phyloP scores from a whole-genome alignment of 2,113 vertebrate genomes.

The Beaufortia kweichowensis region DNA sequence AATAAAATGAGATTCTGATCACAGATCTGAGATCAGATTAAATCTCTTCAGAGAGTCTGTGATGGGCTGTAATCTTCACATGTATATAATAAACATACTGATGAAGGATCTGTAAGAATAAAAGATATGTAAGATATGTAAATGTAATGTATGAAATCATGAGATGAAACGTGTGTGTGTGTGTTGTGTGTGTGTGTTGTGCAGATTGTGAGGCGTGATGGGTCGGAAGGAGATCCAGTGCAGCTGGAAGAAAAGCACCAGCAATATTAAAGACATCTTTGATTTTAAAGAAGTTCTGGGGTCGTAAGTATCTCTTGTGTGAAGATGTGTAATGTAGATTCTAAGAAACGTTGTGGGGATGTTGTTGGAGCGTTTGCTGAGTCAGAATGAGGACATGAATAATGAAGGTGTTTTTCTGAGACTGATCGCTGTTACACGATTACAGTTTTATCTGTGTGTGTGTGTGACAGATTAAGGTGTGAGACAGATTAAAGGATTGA shows the following conservation, averaged over 20 bases:
- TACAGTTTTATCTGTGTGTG: too few species aligned
- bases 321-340: too few species aligned
- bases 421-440: not conserved
- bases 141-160: too few species aligned
- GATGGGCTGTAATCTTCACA: too few species aligned
- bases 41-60: not conserved
- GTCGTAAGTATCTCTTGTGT: constrained; percentile 89
- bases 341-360: not conserved
- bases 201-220: constrained; percentile 81
- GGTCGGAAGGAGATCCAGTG: constrained; percentile 82
- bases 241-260: constrained; percentile 89
- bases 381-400: not conserved
- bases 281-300: constrained; percentile 90
- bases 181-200: not conserved
- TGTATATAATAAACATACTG: not conserved
- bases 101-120: too few species aligned
- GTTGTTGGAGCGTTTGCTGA: not conserved
- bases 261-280: constrained; percentile 89
- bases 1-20: constrained; percentile 1
- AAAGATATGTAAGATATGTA: too few species aligned
- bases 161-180: not conserved
- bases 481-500: constrained; percentile 33
- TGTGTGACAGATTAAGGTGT: too few species aligned
- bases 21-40: constrained; percentile 7
- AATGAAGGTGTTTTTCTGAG: not conserved